Conservation (phyloP, 2,797 vertebrate genomes). For the Acanthurus tractus region DNA sequence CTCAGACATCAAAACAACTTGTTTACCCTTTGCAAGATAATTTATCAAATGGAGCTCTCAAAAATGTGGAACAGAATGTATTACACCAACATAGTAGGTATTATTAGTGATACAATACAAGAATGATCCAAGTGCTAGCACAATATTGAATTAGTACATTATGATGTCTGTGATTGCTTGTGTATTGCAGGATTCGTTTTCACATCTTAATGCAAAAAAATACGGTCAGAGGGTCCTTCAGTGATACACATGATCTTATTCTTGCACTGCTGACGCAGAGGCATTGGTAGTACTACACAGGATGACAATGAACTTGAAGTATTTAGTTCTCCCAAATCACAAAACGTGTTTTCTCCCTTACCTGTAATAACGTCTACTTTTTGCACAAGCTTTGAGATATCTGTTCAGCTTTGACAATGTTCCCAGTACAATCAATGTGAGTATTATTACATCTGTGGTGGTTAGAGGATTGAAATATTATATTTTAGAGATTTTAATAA, state of each 20-base stretch:
- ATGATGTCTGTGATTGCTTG: not conserved
- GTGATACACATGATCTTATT: not conserved
- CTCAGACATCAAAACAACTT: constrained; percentile 36
- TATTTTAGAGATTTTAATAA: constrained; percentile 1
- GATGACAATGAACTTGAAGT: not conserved
- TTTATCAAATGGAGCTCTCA: constrained; percentile 26
- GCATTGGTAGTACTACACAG: not conserved
- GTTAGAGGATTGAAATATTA: constrained; percentile 1
- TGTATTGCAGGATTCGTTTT: constrained; percentile 13
- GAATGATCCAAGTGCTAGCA: constrained; percentile 1
- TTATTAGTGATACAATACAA: constrained; percentile 23
- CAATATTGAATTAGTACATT: not conserved
- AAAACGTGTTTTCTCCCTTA: not conserved
- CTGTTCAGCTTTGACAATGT: not conserved
- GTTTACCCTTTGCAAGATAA: not conserved
- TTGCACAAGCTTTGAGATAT: not conserved
- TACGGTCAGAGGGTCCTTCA: not conserved
- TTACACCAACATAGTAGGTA: constrained; percentile 7
- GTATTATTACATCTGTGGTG: not conserved
- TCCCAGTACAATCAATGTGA: not conserved
- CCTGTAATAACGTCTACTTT: not conserved
- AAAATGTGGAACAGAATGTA: constrained; percentile 25
- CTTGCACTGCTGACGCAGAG: not conserved
- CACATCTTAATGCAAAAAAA: not conserved
- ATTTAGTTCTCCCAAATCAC: not conserved